Percentiles rank a stretch among this genome's conserved stretches.
These are phyloP conservation scores for Aphelinus atriplicis DNA, from an alignment of 1,140 invertebrate genomes.

Conservation along the genomic window DNA sequence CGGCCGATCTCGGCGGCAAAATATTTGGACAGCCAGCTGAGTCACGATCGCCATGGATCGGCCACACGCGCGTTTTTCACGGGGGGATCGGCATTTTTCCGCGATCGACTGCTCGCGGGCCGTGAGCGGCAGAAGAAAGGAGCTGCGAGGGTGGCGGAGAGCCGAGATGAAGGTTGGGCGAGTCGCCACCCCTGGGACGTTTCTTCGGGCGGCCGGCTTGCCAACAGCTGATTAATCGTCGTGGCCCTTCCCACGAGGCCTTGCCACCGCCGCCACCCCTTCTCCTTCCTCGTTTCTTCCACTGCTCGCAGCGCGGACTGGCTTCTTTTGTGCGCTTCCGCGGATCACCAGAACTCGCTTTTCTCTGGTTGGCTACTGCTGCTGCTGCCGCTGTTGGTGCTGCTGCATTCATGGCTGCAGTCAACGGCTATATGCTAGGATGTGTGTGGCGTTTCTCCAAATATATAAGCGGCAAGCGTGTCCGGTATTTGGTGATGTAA, in stretches of 20 bases:
- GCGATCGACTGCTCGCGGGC: conserved; percentile 45
- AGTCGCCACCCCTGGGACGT: conserved; percentile 60
- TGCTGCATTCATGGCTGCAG: neutral
- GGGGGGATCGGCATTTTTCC: conserved; percentile 49
- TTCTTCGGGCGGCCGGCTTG: conserved; percentile 58
- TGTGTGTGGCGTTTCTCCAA: neutral
- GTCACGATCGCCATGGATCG: conserved; percentile 46
- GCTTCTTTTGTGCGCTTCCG: conserved; percentile 30
- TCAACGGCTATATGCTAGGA: neutral
- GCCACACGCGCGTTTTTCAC: conserved; percentile 46
- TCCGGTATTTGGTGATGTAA: neutral
- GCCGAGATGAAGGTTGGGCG: conserved; percentile 58
- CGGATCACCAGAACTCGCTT: conserved; percentile 9
- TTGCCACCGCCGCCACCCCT: neutral
- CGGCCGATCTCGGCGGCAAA: conserved; percentile 43
- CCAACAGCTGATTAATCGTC: conserved; percentile 68
- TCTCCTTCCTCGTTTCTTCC: neutral
- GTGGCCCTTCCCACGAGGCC: conserved; percentile 54
- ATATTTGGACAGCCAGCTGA: conserved; percentile 60
- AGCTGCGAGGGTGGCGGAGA: conserved; percentile 46
- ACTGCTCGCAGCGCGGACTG: conserved; percentile 9
- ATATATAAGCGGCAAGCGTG: neutral
- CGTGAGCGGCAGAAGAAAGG: conserved; percentile 39
- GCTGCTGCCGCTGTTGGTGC: neutral
- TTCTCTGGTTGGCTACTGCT: too few relatives aligned